Evolutionary conservation across 53 echinoderm and acorn worm genomes (phyloP), one percentile per base, ranked within the genome.

Genomic region (Mesocentrotus franciscanus): DNA sequence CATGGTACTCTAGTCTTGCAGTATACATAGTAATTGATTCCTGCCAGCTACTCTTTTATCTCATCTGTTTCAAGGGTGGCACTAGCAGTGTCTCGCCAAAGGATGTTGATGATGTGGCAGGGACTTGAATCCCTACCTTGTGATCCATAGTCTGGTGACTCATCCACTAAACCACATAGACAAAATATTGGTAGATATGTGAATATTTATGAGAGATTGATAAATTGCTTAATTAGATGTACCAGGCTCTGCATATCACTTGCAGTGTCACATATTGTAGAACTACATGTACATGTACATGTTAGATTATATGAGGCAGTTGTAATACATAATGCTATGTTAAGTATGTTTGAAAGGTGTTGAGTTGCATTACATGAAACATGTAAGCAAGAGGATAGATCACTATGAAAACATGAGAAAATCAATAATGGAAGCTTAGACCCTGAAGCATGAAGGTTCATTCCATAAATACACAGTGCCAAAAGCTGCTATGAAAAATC

Each of bases 381-480:
- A 87, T 87, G 57, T 87, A 0, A 87, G 5, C 87, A 57, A n/a
- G 27, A 87, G 87, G 87, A 87, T 87, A 58, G 87, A 87, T 87
- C 58, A 58, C 87, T 87, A 87, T n/a, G 56, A 57, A 87, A 87
- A 87, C 87, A 87, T 87, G 87, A 26, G 9, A 27, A 87, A 87
- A 87, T 87, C 87, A 87, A 87, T 87, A 87, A 7, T 56, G 87
- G n/a, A 26, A 57, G 87, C 87, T 58, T 58, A n/a, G 56, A 57
- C 58, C 87, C 87, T 57, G 58, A n/a, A 57, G 87, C 87, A 10
- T 58, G 87, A 87, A 57, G n/a, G 57, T 58, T 58, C 58, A 58
- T 87, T 87, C 8, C 87, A 84, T 84, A 84, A 74, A 74, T 30
- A 74, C 32, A 81, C 87, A 87, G 57, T 87, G 58, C 87, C 87